Evolutionary conservation across 2,797 vertebrate species (phyloP).

Genomic region (Setipinna tenuifilis): DNA sequence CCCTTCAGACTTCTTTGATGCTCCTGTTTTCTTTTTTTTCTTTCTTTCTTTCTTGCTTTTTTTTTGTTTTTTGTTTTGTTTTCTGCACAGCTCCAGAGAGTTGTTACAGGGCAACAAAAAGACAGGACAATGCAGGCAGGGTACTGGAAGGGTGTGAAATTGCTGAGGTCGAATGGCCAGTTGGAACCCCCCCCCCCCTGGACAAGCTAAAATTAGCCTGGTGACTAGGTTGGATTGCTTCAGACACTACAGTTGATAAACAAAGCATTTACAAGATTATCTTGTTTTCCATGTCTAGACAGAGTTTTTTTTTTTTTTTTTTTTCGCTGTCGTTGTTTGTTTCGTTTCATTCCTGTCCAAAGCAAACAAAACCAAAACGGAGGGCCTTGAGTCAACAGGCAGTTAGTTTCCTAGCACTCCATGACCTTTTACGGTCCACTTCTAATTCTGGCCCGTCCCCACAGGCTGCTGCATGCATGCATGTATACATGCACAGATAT

Average conservation of each 20-base stretch:
- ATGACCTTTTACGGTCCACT: slow-evolving; percentile 71
- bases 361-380: slow-evolving; percentile 63
- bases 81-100: not conserved
- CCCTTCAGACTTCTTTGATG: slow-evolving; percentile 1
- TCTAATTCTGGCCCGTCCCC: slow-evolving; percentile 74
- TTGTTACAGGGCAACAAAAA: not conserved
- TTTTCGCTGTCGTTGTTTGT: slow-evolving; percentile 38
- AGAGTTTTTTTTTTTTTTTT: slow-evolving; percentile 36
- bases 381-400: slow-evolving; percentile 67
- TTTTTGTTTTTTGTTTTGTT: not conserved
- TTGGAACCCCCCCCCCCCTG: not conserved
- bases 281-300: slow-evolving; percentile 60
- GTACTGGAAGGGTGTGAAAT: not conserved
- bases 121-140: not conserved
- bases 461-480: slow-evolving; percentile 57
- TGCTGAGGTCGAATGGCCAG: not conserved
- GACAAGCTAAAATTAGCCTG: not conserved
- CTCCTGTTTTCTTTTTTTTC: slow-evolving; percentile 1
- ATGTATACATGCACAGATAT: slow-evolving; percentile 64
- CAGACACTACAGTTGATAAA: slow-evolving; percentile 33
- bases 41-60: no score
- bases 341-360: slow-evolving; percentile 46
- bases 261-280: slow-evolving; percentile 35
- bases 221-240: not conserved
- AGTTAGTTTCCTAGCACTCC: slow-evolving; percentile 67